Conservation (phyloP, 2,113 vertebrate genomes). For the Corythornis vintsioides region DNA sequence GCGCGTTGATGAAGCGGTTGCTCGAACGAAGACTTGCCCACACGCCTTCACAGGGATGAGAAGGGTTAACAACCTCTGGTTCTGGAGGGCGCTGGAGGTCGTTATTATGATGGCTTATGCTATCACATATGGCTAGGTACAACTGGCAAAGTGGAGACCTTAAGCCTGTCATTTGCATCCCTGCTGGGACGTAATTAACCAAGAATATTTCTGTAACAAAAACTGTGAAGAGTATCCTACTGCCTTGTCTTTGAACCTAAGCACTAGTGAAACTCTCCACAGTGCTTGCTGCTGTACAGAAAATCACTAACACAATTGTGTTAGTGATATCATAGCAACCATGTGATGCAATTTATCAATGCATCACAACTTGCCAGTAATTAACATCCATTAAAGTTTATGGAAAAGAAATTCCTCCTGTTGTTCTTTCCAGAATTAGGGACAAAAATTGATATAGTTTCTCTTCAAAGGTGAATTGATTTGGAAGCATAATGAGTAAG, state of each 20-base stretch:
- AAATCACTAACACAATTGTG: neutral
- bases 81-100: neutral
- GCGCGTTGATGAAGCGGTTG: constrained; percentile 86
- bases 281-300: neutral
- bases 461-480: neutral
- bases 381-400: neutral
- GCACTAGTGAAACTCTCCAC: neutral
- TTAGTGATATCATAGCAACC: no score
- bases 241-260: neutral
- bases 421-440: neutral
- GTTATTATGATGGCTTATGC: neutral
- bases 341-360: no score
- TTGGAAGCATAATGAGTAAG: neutral
- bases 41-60: constrained; percentile 83
- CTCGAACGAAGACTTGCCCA: constrained; percentile 97
- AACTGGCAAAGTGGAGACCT: neutral
- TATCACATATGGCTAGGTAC: neutral
- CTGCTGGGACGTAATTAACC: neutral
- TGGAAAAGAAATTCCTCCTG: neutral
- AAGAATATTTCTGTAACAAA: neutral
- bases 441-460: neutral
- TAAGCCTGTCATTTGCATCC: neutral
- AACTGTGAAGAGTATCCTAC: neutral
- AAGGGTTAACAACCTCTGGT: neutral
- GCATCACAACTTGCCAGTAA: neutral